A percentile compares a stretch with the other conserved stretches of the same genome.
Evolutionary conservation across 2,113 vertebrate species (phyloP).

Genomic region (Xiphophorus maculatus): DNA sequence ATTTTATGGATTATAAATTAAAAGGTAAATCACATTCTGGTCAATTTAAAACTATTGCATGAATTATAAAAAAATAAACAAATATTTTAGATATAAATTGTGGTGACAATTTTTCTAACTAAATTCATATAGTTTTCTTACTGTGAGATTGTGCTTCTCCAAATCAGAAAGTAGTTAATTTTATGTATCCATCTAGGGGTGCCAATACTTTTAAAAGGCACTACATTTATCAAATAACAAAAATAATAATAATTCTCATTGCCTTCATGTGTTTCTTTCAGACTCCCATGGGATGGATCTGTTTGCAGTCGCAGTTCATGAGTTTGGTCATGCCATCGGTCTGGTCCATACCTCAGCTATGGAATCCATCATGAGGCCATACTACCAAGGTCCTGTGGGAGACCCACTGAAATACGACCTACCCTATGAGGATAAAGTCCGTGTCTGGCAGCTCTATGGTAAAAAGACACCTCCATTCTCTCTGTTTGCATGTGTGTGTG

Average conservation of each 20-base stretch:
- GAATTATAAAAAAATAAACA: too few relatives aligned
- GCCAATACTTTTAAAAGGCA: background rate
- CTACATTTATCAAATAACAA: background rate
- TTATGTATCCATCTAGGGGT: background rate
- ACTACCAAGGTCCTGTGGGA: constrained; percentile 94
- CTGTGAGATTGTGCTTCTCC: too few relatives aligned
- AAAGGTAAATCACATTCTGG: too few relatives aligned
- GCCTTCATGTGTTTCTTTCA: constrained; percentile 46
- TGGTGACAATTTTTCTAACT: too few relatives aligned
- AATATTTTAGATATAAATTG: too few relatives aligned
- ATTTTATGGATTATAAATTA: too few relatives aligned
- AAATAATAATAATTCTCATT: background rate
- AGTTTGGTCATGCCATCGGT: constrained; percentile 96
- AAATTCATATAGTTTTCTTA: background rate
- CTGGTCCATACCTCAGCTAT: constrained; percentile 90
- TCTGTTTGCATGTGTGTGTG: background rate
- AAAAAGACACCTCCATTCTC: constrained; percentile 35
- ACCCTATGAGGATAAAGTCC: constrained; percentile 92
- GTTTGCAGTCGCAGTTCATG: constrained; percentile 95
- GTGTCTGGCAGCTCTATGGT: constrained; percentile 97
- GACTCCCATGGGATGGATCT: constrained; percentile 92
- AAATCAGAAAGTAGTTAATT: too few relatives aligned
- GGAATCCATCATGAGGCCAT: constrained; percentile 95
- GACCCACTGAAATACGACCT: constrained; percentile 94
- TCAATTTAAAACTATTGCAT: too few relatives aligned